These are phyloP conservation scores for Hipparchia semele DNA, from an alignment of 2,888 invertebrate species.

Conservation along the genomic window DNA sequence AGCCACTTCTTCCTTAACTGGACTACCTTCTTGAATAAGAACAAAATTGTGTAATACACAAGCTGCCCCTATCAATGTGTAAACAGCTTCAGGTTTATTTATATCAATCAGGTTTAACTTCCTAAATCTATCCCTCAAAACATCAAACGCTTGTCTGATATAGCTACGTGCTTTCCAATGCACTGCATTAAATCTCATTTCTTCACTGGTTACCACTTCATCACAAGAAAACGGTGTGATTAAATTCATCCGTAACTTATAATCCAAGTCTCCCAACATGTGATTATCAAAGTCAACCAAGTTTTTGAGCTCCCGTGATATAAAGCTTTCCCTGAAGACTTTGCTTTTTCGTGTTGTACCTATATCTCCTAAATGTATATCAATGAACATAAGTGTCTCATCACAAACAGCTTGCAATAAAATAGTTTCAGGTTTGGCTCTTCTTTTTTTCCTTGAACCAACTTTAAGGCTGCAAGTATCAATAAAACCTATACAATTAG, in stretches of 20 bases:
- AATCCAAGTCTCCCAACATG: conserved; percentile 69
- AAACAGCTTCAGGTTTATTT: conserved; percentile 58
- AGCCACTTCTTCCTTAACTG: conserved; percentile 66
- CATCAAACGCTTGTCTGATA: conserved; percentile 70
- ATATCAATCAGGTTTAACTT: conserved; percentile 68
- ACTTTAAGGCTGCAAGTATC: conserved; percentile 70
- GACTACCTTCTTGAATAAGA: conserved; percentile 67
- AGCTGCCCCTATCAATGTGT: conserved; percentile 61
- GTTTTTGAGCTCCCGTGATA: conserved; percentile 63
- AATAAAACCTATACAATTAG: conserved; percentile 76
- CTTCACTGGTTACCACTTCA: conserved; percentile 70
- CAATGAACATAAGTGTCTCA: conserved; percentile 68
- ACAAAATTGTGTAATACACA: conserved; percentile 76
- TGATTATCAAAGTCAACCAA: conserved; percentile 73
- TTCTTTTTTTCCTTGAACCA: conserved; percentile 59
- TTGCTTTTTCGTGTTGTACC: conserved; percentile 64
- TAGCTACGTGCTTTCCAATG: conserved; percentile 70
- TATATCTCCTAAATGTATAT: conserved; percentile 65
- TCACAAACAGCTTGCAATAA: conserved; percentile 76
- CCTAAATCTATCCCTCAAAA: conserved; percentile 66
- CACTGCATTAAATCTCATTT: conserved; percentile 75
- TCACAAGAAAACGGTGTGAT: conserved; percentile 72
- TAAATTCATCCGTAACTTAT: conserved; percentile 67
- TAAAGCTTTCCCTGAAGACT: conserved; percentile 65
- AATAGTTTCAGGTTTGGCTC: conserved; percentile 56